These are phyloP conservation scores for Drosophila fungiperda DNA, from an alignment of 2,888 invertebrate species.

Conservation along the genomic window DNA sequence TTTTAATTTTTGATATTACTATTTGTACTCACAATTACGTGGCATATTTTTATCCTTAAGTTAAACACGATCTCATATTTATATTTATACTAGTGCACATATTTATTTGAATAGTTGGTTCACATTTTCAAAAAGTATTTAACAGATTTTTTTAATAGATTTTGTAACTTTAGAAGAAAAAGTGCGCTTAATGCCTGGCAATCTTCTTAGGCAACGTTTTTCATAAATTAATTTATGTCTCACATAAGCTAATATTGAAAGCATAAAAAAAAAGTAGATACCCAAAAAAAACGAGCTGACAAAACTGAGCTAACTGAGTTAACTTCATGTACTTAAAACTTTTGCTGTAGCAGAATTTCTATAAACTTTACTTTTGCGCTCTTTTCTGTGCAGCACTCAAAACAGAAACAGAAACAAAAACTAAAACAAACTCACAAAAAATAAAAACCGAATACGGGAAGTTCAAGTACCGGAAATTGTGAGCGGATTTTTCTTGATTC, in stretches of 20 bases:
- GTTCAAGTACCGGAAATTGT: slow-evolving; percentile 73
- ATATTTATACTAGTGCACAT: too few relatives aligned
- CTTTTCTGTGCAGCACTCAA: slow-evolving; percentile 35
- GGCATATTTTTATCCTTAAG: background rate
- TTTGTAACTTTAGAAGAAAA: background rate
- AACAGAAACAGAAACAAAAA: slow-evolving; percentile 25
- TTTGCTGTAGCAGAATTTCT: slow-evolving; percentile 61
- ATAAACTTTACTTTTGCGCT: slow-evolving; percentile 54
- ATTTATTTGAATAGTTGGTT: too few relatives aligned
- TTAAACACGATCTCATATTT: background rate
- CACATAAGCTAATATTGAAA: slow-evolving; percentile 54
- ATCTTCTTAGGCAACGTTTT: slow-evolving; percentile 58
- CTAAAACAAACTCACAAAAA: slow-evolving; percentile 18
- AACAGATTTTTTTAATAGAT: background rate
- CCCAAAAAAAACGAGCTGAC: slow-evolving; percentile 5
- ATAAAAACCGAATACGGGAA: slow-evolving; percentile 27
- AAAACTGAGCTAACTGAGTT: slow-evolving; percentile 51
- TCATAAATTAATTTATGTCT: slow-evolving; percentile 78
- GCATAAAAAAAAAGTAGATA: background rate
- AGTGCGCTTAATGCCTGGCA: slow-evolving; percentile 45
- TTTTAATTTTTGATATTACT: background rate
- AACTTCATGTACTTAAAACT: slow-evolving; percentile 76
- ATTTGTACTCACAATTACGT: too few relatives aligned
- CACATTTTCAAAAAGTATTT: slow-evolving; percentile 1
- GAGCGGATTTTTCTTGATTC: slow-evolving; percentile 38